These are phyloP conservation scores for Tylochromis polylepis DNA, from an alignment of 2,113 vertebrate species.

Conservation along the genomic window DNA sequence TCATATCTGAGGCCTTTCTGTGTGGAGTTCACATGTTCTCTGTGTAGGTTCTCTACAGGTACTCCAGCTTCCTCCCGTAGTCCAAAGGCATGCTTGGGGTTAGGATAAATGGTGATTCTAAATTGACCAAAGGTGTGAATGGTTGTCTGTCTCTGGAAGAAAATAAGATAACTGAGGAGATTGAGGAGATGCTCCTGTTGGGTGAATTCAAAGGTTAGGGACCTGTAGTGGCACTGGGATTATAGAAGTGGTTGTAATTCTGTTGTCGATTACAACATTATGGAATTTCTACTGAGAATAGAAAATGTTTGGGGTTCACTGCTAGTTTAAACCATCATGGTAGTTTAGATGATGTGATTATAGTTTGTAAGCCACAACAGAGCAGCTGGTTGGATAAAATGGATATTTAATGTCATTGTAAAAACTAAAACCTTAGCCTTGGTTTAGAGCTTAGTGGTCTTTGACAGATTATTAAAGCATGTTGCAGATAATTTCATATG, in stretches of 20 bases:
- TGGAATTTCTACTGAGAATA: background rate
- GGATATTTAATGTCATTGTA: background rate
- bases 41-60: background rate
- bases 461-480: background rate
- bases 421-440: background rate
- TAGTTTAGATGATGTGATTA: background rate
- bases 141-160: background rate
- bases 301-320: background rate
- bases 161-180: background rate
- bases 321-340: background rate
- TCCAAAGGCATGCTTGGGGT: background rate
- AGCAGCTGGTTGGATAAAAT: background rate
- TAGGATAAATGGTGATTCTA: background rate
- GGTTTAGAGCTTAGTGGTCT: background rate
- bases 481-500: background rate
- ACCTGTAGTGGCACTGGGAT: background rate
- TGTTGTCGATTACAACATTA: background rate
- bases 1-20: background rate
- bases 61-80: background rate
- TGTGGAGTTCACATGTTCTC: background rate
- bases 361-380: background rate
- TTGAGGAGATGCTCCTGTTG: background rate
- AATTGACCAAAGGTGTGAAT: background rate
- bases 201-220: background rate
- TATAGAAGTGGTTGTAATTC: background rate